Conservation (phyloP, 2,113 vertebrate genomes). For the Baryphthengus martii region DNA sequence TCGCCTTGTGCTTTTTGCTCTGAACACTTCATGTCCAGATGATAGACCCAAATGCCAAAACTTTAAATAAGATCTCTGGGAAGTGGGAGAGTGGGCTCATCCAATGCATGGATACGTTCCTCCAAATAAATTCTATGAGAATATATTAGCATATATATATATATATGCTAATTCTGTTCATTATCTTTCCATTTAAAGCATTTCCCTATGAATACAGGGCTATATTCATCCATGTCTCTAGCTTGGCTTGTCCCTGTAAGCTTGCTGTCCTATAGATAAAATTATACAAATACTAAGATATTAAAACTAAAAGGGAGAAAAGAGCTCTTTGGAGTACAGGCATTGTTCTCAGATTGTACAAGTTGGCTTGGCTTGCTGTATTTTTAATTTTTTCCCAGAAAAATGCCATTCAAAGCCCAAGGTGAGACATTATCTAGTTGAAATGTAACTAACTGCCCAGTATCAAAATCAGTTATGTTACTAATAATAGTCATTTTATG, state of each 20-base stretch:
- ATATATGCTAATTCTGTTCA: background rate
- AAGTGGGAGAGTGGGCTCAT: background rate
- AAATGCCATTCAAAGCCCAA: background rate
- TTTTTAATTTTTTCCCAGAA: background rate
- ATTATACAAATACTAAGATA: background rate
- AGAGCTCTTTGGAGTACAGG: background rate
- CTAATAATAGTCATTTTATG: background rate
- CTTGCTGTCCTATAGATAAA: background rate
- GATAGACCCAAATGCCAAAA: background rate
- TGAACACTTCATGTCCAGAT: rapidly evolving
- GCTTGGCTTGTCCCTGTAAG: background rate
- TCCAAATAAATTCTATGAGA: background rate
- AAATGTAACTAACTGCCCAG: background rate
- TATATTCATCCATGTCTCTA: background rate
- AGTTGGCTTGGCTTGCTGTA: background rate
- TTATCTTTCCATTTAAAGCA: background rate
- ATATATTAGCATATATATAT: too few species aligned
- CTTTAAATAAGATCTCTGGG: background rate
- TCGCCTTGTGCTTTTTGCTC: background rate
- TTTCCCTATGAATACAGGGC: background rate
- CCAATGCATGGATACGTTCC: background rate
- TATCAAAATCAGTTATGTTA: background rate
- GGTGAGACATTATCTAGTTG: background rate
- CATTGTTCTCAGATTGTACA: background rate
- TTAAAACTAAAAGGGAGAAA: background rate